phyloP scores from a whole-genome alignment of 2,888 invertebrate species.

The Stenoptilia bipunctidactyla region DNA sequence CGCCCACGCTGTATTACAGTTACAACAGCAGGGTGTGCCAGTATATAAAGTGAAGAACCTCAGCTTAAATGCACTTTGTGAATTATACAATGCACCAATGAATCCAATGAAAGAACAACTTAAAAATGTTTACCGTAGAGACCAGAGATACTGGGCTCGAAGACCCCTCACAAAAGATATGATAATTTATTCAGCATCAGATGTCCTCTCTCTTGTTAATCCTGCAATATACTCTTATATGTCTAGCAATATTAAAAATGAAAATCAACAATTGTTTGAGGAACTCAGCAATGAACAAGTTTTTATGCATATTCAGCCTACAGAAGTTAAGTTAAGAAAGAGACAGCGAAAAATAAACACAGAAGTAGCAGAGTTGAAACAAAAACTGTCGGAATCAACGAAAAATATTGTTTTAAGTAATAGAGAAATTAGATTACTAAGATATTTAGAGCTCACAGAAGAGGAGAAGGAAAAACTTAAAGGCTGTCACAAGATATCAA shows the following conservation, averaged over 20 bases:
- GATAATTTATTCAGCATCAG: constrained; percentile 91
- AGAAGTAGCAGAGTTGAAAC: constrained; percentile 88
- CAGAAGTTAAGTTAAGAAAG: constrained; percentile 88
- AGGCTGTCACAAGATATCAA: constrained; percentile 91
- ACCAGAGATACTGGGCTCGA: constrained; percentile 91
- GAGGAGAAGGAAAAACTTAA: constrained; percentile 93
- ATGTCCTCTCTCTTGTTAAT: constrained; percentile 88
- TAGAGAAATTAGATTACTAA: constrained; percentile 88
- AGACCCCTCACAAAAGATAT: constrained; percentile 91
- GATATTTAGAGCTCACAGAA: constrained; percentile 91
- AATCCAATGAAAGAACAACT: constrained; percentile 94
- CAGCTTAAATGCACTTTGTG: constrained; percentile 91
- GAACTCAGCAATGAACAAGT: constrained; percentile 92
- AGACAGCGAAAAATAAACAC: constrained; percentile 92
- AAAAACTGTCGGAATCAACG: constrained; percentile 83
- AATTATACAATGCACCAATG: constrained; percentile 87
- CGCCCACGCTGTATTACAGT: constrained; percentile 92
- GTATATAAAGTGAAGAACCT: constrained; percentile 96
- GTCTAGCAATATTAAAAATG: constrained; percentile 77
- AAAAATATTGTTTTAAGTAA: constrained; percentile 93
- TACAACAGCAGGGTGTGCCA: constrained; percentile 89
- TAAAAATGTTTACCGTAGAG: constrained; percentile 86
- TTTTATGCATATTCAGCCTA: constrained; percentile 86
- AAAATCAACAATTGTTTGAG: constrained; percentile 79
- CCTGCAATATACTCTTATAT: constrained; percentile 83